Evolutionary conservation across 1,140 invertebrate genomes (phyloP), one percentile per base, ranked within the genome.

Genomic region (Anagrus nilaparvatae): DNA sequence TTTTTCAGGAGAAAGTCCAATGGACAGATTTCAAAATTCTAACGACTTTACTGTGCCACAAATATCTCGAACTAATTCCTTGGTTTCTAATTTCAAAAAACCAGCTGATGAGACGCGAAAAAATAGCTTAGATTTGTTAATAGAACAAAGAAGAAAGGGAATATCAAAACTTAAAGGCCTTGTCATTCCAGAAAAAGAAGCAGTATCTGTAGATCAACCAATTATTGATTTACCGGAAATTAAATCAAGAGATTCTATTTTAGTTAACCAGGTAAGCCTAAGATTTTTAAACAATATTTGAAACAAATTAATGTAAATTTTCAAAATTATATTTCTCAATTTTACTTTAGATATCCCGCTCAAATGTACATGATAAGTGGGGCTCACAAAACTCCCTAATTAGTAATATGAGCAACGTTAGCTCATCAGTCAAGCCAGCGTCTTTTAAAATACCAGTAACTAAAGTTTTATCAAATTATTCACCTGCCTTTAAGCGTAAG

Each of bases 131-230:
- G 77, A 74, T 57, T 73, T 77, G 44, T 55, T 86, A 40, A 77
- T 86, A 46, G 87, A 90, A 59, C 84, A 87, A 59, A 70, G 86
- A 31, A 75, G 80, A 49, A 79, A 81, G 52, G 82, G 80, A 17
- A 77, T 87, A 54, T 86, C 83, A 3, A 91, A 91, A 64, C 60
- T 92, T 18, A 71, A 85, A 54, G 87, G 87, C 4, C 63, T 92
- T 45, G 82, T 90, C 7, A 91, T 92, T 53, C 87, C 88, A 5
- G 86, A 91, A 59, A 69, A 78, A 57, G 71, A 72, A 3, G 61
- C 74, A 9, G 68, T 77, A 37, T 52, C 69, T 8, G 65, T 73
- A 41, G 67, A 75, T 40, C 55, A 65, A 27, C 61, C 70, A 3
- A 72, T 80, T 14, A 60, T 79, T 5, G 79, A 82, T 55, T 59